Percentiles rank a stretch among this genome's conserved stretches.
phyloP scores from a whole-genome alignment of 2,888 invertebrate species.

The Tinea pellionella region DNA sequence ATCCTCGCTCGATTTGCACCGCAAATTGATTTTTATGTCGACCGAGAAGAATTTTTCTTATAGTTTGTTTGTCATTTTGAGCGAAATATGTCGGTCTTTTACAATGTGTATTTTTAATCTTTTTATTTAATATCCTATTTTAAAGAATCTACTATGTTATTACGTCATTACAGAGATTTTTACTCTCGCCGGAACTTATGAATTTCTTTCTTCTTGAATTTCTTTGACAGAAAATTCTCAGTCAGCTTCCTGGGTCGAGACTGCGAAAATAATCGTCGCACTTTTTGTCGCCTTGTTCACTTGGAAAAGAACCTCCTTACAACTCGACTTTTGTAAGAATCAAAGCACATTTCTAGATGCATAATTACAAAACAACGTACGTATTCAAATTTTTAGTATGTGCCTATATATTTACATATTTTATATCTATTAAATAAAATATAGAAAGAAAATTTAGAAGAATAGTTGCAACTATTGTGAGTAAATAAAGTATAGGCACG shows the following conservation, averaged over 20 bases:
- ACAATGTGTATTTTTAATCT: not conserved
- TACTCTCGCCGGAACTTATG: not conserved
- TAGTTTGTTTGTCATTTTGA: slow-evolving; percentile 31
- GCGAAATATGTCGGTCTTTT: not conserved
- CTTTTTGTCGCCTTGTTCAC: slow-evolving; percentile 11
- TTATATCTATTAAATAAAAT: no score
- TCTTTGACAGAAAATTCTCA: slow-evolving; percentile 7
- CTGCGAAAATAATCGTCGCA: slow-evolving; percentile 5
- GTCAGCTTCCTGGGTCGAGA: not conserved
- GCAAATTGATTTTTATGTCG: slow-evolving; percentile 63
- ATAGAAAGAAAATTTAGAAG: no score
- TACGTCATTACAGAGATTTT: not conserved
- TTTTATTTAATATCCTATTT: no score
- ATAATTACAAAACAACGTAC: not conserved
- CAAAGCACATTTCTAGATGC: slow-evolving; percentile 10
- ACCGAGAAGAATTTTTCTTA: slow-evolving; percentile 25
- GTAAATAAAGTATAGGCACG: not conserved
- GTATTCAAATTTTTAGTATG: no score
- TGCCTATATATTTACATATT: no score
- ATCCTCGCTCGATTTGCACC: slow-evolving; percentile 60
- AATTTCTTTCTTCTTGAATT: not conserved
- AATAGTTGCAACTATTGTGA: not conserved
- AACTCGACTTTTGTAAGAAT: not conserved
- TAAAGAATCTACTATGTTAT: no score
- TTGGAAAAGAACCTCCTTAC: slow-evolving; percentile 5